Base-by-base conservation (phyloP, 2,888 invertebrate species). In the Drosophila monieri region DNA sequence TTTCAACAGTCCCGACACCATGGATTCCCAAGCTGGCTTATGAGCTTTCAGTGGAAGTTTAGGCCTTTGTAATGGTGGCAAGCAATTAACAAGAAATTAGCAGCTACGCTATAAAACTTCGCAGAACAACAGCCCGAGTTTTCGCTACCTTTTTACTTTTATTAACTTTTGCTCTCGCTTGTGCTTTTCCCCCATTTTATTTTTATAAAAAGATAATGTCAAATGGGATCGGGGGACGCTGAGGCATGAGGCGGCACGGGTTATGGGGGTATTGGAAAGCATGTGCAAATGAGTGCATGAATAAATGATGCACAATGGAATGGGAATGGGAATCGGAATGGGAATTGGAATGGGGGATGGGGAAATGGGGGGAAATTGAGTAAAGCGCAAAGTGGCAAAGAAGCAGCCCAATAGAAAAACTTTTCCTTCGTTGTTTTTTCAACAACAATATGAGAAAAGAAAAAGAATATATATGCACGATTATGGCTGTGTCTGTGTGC, bases 261-360 rank as follows among this genome's bases (percentile, higher is more conserved):
- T 21, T 6, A 46, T 23, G 9, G 8, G 39, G 27, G 30, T 27
- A 25, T 41, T 32, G 51, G 53, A 37, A 47, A 68, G 70, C 71
- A 59, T 68, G 59, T 69, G 52, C 49, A 68, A 68, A 68, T 68
- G 68, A 67, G 69, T 69, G 68, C 53, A 68, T 68, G 69, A 68
- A 68, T 68, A 68, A 68, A 68, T 68, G 59, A 68, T 59, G 59
- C 70, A 68, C 59, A 64, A 61, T 66, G 47, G 51, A 57, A 56
- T 66, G 56, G 30, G 27, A 27, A 27, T 27, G 8, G 27, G 8
- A 8, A 25, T 27, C 8, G 25, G 8, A 6, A 27, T 27, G 25
- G 25, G 25, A 1, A 25, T 25, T 6, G 25, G 25, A 8, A 27
- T 27, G 25, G 48, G 59, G 25, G 8, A 6, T 25, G 25, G 25